Evolutionary conservation across 2,888 invertebrate genomes (phyloP).

Genomic region (Noctuana brunneofusca): DNA sequence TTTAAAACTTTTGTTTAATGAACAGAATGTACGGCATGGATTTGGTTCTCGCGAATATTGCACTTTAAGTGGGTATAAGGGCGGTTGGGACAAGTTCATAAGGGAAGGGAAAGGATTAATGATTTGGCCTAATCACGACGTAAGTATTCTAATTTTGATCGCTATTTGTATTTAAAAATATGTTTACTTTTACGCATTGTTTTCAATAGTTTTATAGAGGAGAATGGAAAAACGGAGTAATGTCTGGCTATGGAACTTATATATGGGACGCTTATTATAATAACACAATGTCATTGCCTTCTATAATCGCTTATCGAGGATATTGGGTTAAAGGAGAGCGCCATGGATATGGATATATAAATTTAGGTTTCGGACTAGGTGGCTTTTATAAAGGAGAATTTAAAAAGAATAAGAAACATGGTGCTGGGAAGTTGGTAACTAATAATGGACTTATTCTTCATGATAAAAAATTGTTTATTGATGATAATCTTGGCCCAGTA

Average conservation of each 20-base stretch:
- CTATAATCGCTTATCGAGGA: constrained; percentile 78
- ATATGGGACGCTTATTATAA: constrained; percentile 81
- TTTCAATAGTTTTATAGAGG: constrained; percentile 80
- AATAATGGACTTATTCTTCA: constrained; percentile 80
- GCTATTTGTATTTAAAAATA: too few relatives aligned
- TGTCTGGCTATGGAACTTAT: constrained; percentile 84
- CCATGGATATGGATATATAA: constrained; percentile 73
- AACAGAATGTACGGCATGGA: constrained; percentile 71
- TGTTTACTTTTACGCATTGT: too few relatives aligned
- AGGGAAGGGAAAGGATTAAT: constrained; percentile 83
- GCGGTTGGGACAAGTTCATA: constrained; percentile 76
- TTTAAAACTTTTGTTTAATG: background rate
- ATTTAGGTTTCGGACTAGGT: constrained; percentile 80
- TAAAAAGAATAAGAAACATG: constrained; percentile 81
- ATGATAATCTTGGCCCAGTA: constrained; percentile 71
- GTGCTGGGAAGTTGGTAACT: constrained; percentile 78
- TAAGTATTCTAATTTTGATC: constrained; percentile 15
- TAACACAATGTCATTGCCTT: constrained; percentile 77
- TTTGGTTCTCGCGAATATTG: constrained; percentile 70
- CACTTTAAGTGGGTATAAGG: constrained; percentile 75
- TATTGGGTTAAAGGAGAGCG: constrained; percentile 80
- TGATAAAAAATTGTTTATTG: constrained; percentile 73
- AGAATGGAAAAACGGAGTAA: constrained; percentile 81
- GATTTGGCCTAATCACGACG: constrained; percentile 84
- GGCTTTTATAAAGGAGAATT: constrained; percentile 82